A percentile compares a stretch with the other conserved stretches of the same genome.
Evolutionary conservation across 2,888 invertebrate genomes (phyloP).

Genomic region (Drosophila meridiana): DNA sequence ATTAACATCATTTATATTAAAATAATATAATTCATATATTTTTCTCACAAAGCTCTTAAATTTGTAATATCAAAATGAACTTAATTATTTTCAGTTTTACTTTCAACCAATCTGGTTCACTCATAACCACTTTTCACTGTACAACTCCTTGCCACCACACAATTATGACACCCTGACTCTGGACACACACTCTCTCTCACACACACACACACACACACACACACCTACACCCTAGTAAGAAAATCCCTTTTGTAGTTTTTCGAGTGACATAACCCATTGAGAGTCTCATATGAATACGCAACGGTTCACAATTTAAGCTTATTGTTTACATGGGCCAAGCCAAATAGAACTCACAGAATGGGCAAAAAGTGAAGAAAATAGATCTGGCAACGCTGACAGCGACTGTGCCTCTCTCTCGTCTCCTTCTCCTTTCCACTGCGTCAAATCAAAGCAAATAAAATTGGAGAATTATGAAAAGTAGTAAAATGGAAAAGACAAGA

Average conservation of each 20-base stretch:
- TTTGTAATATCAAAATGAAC: no score
- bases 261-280: constrained; percentile 63
- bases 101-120: background rate
- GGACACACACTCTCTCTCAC: no score
- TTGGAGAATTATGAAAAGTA: constrained; percentile 66
- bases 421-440: background rate
- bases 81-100: background rate
- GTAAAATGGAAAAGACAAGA: constrained; percentile 19
- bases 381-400: constrained; percentile 14
- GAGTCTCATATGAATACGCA: constrained; percentile 38
- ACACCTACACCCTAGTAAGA: background rate
- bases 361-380: constrained; percentile 6
- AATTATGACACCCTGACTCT: constrained; percentile 12
- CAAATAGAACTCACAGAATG: constrained; percentile 39
- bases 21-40: no score
- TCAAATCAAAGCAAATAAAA: constrained; percentile 67
- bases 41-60: no score
- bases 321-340: constrained; percentile 53
- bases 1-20: no score
- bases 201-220: constrained; percentile 1
- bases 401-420: constrained; percentile 1
- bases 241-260: constrained; percentile 54
- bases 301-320: constrained; percentile 52
- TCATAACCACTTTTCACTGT: background rate
- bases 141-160: background rate